A percentile compares a stretch with the other conserved stretches of the same genome.
Conservation (phyloP, 2,113 vertebrate species). For the Scolopax mira region DNA sequence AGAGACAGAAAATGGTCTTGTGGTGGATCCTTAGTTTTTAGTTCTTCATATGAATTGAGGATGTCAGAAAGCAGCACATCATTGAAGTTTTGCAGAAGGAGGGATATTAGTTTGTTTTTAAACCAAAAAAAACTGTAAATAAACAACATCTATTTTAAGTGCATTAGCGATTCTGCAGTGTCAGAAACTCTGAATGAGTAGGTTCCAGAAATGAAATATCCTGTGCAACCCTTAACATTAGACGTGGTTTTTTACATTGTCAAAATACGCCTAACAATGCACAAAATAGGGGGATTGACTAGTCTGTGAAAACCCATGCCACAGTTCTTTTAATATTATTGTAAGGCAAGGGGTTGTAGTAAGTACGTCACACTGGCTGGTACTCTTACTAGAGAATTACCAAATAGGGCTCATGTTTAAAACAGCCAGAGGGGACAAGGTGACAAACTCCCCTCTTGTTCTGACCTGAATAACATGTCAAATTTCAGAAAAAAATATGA, state of each 20-base stretch:
- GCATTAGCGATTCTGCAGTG: background rate
- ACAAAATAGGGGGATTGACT: background rate
- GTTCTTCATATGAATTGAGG: background rate
- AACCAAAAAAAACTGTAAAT: background rate
- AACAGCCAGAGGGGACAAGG: background rate
- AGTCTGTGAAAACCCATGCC: background rate
- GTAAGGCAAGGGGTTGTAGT: background rate
- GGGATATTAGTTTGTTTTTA: background rate
- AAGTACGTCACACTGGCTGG: background rate
- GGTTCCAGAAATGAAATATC: background rate
- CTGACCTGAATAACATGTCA: background rate
- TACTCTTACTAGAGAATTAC: background rate
- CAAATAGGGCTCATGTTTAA: background rate
- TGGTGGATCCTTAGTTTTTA: background rate
- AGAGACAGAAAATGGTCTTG: background rate
- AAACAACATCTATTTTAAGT: background rate
- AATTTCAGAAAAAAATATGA: background rate
- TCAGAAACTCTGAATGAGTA: background rate
- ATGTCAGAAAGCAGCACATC: background rate
- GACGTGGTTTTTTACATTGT: background rate
- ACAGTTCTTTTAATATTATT: background rate
- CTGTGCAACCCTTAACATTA: background rate
- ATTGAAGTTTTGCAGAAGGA: background rate
- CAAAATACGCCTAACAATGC: background rate
- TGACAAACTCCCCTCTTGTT: background rate